Conservation (phyloP, 2,113 vertebrate species). For the Pteruthius melanotis region DNA sequence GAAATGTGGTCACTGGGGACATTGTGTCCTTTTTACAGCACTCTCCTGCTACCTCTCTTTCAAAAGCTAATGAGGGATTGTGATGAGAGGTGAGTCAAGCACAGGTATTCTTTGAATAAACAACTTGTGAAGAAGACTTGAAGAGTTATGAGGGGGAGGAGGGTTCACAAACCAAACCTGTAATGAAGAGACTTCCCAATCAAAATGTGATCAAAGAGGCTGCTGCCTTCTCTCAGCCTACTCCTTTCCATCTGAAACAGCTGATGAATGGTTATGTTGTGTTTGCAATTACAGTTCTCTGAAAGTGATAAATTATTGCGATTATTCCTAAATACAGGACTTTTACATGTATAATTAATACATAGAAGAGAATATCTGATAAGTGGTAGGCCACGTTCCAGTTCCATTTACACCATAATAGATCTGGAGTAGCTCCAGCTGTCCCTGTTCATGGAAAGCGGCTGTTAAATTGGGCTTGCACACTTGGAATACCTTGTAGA, state of each 20-base stretch:
- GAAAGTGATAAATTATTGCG: slow-evolving; percentile 58
- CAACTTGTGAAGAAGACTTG: neutral
- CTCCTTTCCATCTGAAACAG: slow-evolving; percentile 52
- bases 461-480: slow-evolving; percentile 9
- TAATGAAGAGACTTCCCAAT: slow-evolving; percentile 31
- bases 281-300: slow-evolving; percentile 60
- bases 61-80: neutral
- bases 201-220: slow-evolving; percentile 46
- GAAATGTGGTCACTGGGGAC: neutral
- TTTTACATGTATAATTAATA: slow-evolving; percentile 59
- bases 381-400: slow-evolving; percentile 43
- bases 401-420: slow-evolving; percentile 43
- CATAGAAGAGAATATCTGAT: slow-evolving; percentile 14
- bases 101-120: neutral
- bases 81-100: neutral
- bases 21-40: neutral
- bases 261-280: slow-evolving; percentile 55
- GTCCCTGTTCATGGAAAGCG: neutral
- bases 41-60: neutral
- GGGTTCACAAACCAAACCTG: neutral
- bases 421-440: slow-evolving; percentile 35
- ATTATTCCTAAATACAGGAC: slow-evolving; percentile 56
- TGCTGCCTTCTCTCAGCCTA: slow-evolving; percentile 53
- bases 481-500: slow-evolving; percentile 7
- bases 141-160: slow-evolving; percentile 36